Evolutionary conservation across 2,888 invertebrate species (phyloP), one percentile per base, ranked within the genome.

Genomic region (Julus scanicus): DNA sequence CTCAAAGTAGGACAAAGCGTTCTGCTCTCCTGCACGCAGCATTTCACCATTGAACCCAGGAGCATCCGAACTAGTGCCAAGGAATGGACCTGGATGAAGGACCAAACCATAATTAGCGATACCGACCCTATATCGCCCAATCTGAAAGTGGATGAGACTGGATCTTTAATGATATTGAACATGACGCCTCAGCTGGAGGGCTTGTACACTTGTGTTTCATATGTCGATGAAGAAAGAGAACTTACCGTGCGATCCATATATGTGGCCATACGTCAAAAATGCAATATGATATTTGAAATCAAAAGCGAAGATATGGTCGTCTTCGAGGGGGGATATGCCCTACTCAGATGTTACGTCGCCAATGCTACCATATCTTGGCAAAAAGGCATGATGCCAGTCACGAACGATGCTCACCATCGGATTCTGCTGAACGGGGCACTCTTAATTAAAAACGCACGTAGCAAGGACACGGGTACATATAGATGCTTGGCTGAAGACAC

Each of bases 21-120:
- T 11, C 17, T 53, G 13, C 17, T 88, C 11, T 85, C 84, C 84
- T 88, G 88, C 48, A 15, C 57, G 1, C 85, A 39, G 39, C 88
- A 88, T 37, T 88, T 85, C 53, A 8, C n/a, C 39, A 88, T 88
- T 8, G 85, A 88, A 85, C 88, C 88, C n/a, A 84, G 88, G 13
- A 85, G 85, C 53, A n/a, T 86, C 17, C 84, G 17, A 11, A 20
- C 85, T 2, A 13, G 13, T 13, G 88, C 84, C 20, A 85, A 85
- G 40, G 88, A 88, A 9, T 57, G 49, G 37, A 83, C 84, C 11
- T 88, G 88, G 88, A 88, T 88, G 88, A 88, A 88, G 57, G 88
- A 88, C 20, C 88, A 85, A 17, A 53, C 13, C 8, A 85, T 88
- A 2, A 53, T 88, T 53, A 53, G 39, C 20, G 80, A 37, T n/a